Evolutionary conservation across 2,113 vertebrate genomes (phyloP).

Genomic region (Carettochelys insculpta): DNA sequence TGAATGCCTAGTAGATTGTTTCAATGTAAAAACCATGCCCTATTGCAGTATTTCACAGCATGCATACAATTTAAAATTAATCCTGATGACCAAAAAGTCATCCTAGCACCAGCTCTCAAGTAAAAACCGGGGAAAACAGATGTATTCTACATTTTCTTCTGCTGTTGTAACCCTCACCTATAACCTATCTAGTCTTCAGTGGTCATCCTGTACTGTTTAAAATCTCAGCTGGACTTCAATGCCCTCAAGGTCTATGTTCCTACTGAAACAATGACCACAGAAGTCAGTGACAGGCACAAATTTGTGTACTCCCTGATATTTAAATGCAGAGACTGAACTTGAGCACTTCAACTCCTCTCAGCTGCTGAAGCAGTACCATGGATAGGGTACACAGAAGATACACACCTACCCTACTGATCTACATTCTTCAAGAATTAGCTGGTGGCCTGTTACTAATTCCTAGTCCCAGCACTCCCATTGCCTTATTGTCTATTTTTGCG

Average conservation of each 20-base stretch:
- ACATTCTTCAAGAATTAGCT: slow-evolving; percentile 55
- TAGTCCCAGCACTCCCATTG: slow-evolving; percentile 31
- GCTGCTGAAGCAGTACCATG: neutral
- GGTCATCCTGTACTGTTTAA: neutral
- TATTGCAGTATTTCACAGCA: neutral
- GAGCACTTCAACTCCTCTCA: neutral
- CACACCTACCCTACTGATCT: neutral
- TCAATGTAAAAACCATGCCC: neutral
- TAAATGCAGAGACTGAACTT: too few relatives aligned
- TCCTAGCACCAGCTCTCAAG: neutral
- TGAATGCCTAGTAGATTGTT: neutral
- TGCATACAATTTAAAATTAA: neutral
- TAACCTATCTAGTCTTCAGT: neutral
- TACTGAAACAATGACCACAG: neutral
- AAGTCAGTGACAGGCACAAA: neutral
- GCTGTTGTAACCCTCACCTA: fast-evolving
- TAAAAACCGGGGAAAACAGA: neutral
- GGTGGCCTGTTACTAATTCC: slow-evolving; percentile 38
- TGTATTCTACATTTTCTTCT: neutral
- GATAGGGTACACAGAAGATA: neutral
- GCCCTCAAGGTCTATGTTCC: neutral
- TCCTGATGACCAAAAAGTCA: neutral
- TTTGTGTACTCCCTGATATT: neutral
- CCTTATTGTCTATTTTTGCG: neutral
- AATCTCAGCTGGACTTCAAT: neutral